These are phyloP conservation scores for Tenebrio molitor DNA, from an alignment of 1,140 invertebrate genomes.

Conservation along the genomic window DNA sequence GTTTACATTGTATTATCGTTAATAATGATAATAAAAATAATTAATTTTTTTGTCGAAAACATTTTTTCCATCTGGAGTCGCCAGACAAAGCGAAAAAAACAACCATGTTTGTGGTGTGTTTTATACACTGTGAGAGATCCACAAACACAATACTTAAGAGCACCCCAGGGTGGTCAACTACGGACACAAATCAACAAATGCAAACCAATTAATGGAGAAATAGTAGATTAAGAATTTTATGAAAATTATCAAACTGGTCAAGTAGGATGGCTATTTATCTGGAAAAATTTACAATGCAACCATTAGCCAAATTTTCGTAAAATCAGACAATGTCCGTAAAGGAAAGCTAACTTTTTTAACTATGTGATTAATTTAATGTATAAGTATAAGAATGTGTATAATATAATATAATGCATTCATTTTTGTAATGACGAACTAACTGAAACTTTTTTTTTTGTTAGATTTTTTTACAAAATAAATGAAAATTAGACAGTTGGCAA, in stretches of 20 bases:
- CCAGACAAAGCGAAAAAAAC: not conserved
- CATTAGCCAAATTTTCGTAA: not conserved
- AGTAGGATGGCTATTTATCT: conserved; percentile 10
- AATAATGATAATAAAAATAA: not conserved
- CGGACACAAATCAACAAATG: conserved; percentile 1
- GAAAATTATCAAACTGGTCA: conserved; percentile 2
- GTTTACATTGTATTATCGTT: no score
- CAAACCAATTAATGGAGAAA: not conserved
- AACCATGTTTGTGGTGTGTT: not conserved
- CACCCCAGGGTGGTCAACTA: not conserved
- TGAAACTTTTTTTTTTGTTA: no score
- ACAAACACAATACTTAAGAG: not conserved
- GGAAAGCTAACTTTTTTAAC: no score
- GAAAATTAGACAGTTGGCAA: no score
- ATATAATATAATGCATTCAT: no score
- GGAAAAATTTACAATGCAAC: conserved; percentile 6
- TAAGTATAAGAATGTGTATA: no score
- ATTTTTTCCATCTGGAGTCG: not conserved
- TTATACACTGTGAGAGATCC: conserved; percentile 1
- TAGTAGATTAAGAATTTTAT: conserved; percentile 8
- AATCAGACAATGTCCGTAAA: no score
- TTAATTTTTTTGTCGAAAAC: not conserved
- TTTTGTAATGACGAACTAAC: no score
- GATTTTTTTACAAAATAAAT: no score
- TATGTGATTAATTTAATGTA: no score